phyloP scores from a whole-genome alignment of 2,888 invertebrate species.

The Hyalella azteca region DNA sequence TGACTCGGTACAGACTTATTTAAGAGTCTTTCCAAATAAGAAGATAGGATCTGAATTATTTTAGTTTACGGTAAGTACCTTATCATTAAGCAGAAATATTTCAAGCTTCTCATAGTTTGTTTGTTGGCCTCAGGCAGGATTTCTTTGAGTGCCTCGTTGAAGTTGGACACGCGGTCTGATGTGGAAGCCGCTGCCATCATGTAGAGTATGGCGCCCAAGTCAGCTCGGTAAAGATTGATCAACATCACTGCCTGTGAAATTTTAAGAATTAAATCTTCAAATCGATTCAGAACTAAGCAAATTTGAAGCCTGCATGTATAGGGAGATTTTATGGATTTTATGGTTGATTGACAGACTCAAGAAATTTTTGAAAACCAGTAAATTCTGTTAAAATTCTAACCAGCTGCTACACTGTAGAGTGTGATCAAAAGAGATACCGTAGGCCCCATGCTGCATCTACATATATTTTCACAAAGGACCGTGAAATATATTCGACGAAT shows the following conservation, averaged over 20 bases:
- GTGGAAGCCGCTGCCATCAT: not conserved
- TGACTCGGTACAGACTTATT: too few relatives aligned
- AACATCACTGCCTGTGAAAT: not conserved
- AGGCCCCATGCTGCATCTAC: not conserved
- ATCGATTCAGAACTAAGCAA: too few relatives aligned
- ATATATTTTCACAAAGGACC: not conserved
- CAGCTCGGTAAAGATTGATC: not conserved
- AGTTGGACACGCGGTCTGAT: not conserved
- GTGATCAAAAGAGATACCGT: not conserved
- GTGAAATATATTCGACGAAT: not conserved
- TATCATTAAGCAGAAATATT: not conserved
- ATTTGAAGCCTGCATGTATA: too few relatives aligned
- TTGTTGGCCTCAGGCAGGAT: not conserved
- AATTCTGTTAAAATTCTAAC: too few relatives aligned
- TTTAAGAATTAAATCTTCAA: too few relatives aligned
- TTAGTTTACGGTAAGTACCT: too few relatives aligned
- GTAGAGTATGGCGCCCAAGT: not conserved
- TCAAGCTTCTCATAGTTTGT: not conserved
- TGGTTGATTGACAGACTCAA: too few relatives aligned
- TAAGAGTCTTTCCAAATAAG: too few relatives aligned
- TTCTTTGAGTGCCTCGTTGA: not conserved
- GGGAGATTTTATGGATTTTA: too few relatives aligned
- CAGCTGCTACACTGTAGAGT: too few relatives aligned
- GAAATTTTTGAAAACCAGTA: too few relatives aligned
- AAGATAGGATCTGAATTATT: too few relatives aligned